Evolutionary conservation across 92 coral and sea anemone species (phyloP).

Genomic region (Phenganax marumi): DNA sequence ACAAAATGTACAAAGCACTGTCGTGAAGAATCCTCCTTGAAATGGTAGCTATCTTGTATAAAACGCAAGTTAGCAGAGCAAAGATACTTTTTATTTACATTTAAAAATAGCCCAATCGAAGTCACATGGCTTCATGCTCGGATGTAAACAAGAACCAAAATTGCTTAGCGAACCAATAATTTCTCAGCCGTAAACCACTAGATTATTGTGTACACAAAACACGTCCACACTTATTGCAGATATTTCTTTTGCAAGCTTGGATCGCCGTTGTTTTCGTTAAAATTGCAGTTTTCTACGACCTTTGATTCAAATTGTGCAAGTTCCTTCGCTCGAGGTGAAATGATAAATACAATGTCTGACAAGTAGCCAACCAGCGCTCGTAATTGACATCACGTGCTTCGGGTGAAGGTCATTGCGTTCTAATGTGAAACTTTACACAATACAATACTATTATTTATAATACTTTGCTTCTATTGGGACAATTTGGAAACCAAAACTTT

Average conservation of each 20-base stretch:
- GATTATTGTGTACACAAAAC: background rate
- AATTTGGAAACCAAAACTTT: background rate
- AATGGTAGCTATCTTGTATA: background rate
- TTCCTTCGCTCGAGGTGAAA: conserved; percentile 6
- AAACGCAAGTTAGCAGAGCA: background rate
- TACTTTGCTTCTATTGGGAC: background rate
- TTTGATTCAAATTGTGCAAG: background rate
- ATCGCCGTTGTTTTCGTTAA: background rate
- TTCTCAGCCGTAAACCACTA: background rate
- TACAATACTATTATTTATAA: background rate
- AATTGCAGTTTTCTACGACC: background rate
- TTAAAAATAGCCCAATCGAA: background rate
- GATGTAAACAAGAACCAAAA: background rate
- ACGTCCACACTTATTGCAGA: background rate
- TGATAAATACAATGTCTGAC: background rate
- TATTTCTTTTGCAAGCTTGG: conserved; percentile 4
- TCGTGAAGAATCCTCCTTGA: background rate
- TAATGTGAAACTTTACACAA: background rate
- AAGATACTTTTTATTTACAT: conserved; percentile 12
- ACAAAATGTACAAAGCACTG: background rate
- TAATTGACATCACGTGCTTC: background rate
- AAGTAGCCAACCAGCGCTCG: conserved; percentile 7
- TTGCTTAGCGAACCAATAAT: background rate
- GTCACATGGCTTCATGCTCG: conserved; percentile 8
- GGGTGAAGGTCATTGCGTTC: background rate